Conservation (phyloP, 2,113 vertebrate genomes). For the Petrocephalus microphthalmus region DNA sequence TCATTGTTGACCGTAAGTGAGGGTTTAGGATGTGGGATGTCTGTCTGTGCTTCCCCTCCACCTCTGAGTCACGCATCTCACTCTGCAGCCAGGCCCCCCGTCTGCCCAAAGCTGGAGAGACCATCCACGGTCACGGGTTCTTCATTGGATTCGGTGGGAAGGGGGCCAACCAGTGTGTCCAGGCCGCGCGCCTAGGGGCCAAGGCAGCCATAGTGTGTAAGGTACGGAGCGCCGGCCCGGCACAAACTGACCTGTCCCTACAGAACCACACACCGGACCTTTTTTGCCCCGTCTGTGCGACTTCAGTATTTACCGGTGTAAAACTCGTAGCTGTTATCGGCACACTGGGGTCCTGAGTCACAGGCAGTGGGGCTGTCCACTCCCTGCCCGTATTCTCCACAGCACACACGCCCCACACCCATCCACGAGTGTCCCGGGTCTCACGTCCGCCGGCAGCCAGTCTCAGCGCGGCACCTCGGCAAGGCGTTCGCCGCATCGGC, state of each 20-base stretch:
- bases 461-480: background rate
- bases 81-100: constrained; percentile 72
- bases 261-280: no score
- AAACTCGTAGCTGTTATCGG: background rate
- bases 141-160: constrained; percentile 94
- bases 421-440: background rate
- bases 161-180: constrained; percentile 95
- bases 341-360: background rate
- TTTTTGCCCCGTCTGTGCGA: background rate
- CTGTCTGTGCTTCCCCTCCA: background rate
- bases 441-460: background rate
- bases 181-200: constrained; percentile 84
- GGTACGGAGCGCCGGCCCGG: constrained; percentile 55
- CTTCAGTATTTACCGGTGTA: background rate
- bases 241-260: background rate
- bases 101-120: constrained; percentile 88
- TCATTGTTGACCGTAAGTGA: background rate
- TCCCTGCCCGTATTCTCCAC: background rate
- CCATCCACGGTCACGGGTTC: constrained; percentile 87
- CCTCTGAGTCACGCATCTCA: constrained; percentile 37
- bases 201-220: constrained; percentile 84
- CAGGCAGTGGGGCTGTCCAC: background rate
- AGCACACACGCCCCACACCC: background rate
- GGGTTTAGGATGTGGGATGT: background rate
- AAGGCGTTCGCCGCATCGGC: background rate